Conservation (phyloP, 2,113 vertebrate genomes). For the Sander lucioperca region DNA sequence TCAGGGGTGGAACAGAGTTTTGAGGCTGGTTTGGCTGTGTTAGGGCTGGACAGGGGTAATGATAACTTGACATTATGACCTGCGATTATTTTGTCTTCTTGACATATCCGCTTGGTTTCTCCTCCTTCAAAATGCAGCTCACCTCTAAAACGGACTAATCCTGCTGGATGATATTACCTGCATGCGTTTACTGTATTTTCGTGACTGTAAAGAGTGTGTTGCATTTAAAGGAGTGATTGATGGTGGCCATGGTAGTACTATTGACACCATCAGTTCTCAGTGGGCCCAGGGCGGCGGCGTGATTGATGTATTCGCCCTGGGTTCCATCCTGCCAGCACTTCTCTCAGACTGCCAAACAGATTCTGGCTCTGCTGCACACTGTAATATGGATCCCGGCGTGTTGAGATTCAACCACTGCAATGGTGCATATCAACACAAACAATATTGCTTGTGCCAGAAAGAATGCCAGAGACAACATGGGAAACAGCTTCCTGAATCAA, state of each 20-base stretch:
- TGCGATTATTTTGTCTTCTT: slow-evolving; percentile 16
- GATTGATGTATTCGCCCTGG: slow-evolving; percentile 44
- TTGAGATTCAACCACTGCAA: slow-evolving; percentile 5
- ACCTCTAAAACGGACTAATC: not conserved
- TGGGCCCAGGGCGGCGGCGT: slow-evolving; percentile 4
- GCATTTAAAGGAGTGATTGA: slow-evolving; percentile 45
- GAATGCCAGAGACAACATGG: not conserved
- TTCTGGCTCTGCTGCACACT: slow-evolving; percentile 14
- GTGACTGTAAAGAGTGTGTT: slow-evolving; percentile 16
- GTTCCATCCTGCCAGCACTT: slow-evolving; percentile 23
- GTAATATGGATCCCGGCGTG: not conserved
- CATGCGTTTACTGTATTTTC: slow-evolving; percentile 15
- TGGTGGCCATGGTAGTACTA: slow-evolving; percentile 24
- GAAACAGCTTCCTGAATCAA: not conserved
- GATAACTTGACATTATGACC: slow-evolving; percentile 22
- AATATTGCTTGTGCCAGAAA: not conserved
- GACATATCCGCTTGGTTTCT: slow-evolving; percentile 11
- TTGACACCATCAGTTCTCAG: slow-evolving; percentile 29
- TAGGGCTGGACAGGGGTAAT: not conserved
- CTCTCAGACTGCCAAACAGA: slow-evolving; percentile 23
- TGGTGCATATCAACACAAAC: slow-evolving; percentile 5
- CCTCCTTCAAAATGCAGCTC: not conserved
- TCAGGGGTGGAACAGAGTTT: not conserved
- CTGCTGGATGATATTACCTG: not conserved
- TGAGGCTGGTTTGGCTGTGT: not conserved